Percentiles rank a stretch among this genome's conserved stretches.
Evolutionary conservation across 2,888 invertebrate genomes (phyloP).

Genomic region (Agriopis marginaria): DNA sequence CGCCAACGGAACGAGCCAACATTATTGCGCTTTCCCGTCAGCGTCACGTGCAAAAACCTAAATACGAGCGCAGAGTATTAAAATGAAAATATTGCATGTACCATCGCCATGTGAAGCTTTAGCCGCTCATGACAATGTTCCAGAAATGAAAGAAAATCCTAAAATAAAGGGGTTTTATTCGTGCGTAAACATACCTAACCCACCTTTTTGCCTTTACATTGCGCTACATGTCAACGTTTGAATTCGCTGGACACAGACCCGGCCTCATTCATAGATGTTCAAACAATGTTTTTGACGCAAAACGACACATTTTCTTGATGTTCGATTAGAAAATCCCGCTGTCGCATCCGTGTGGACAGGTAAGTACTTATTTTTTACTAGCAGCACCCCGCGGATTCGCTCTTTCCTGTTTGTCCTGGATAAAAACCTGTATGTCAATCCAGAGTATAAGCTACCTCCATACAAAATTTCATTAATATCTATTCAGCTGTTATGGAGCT

Average conservation of each 20-base stretch:
- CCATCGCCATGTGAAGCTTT: slow-evolving; percentile 43
- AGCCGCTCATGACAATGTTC: slow-evolving; percentile 49
- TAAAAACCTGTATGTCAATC: too few species aligned
- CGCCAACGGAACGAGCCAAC: slow-evolving; percentile 61
- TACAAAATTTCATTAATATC: too few species aligned
- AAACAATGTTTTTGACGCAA: slow-evolving; percentile 21
- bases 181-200: slow-evolving; percentile 50
- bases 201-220: slow-evolving; percentile 37
- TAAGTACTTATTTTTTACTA: not conserved
- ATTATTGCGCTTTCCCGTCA: slow-evolving; percentile 60
- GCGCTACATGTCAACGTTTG: slow-evolving; percentile 40
- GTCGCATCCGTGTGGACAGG: not conserved
- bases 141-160: slow-evolving; percentile 49
- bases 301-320: slow-evolving; percentile 8
- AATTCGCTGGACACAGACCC: slow-evolving; percentile 22
- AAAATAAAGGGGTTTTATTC: slow-evolving; percentile 53
- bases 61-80: slow-evolving; percentile 44
- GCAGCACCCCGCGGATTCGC: too few species aligned
- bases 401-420: not conserved
- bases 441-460: too few species aligned
- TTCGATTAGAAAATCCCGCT: not conserved
- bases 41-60: slow-evolving; percentile 63
- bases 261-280: slow-evolving; percentile 10
- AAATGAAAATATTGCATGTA: slow-evolving; percentile 32
- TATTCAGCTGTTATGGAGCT: too few species aligned